Percentiles rank a stretch among this genome's conserved stretches.
These are phyloP conservation scores for Atlantisia rogersi DNA, from an alignment of 2,113 vertebrate genomes.

Conservation along the genomic window DNA sequence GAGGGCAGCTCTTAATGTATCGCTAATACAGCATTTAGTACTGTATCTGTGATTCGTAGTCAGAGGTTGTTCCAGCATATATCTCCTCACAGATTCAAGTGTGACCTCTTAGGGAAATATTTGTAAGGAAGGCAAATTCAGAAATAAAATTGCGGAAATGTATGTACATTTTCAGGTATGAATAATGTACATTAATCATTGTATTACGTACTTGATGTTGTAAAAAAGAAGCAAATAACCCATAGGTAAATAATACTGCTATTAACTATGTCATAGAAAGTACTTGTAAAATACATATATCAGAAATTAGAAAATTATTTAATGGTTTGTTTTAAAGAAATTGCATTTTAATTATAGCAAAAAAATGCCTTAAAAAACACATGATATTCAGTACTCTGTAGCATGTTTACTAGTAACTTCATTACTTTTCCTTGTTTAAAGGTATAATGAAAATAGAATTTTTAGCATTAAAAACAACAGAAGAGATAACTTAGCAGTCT, in stretches of 20 bases:
- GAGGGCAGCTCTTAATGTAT: neutral
- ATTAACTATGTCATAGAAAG: neutral
- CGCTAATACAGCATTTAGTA: neutral
- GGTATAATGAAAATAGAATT: neutral
- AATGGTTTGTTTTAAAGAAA: neutral
- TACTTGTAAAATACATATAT: neutral
- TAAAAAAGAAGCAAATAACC: neutral
- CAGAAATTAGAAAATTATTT: neutral
- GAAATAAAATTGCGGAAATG: neutral
- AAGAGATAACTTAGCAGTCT: neutral
- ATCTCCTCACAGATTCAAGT: neutral
- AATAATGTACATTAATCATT: neutral
- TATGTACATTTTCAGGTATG: neutral
- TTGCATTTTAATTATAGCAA: neutral
- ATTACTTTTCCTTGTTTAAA: neutral
- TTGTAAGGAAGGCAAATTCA: neutral
- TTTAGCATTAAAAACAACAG: neutral
- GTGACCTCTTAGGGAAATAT: neutral
- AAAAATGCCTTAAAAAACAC: neutral
- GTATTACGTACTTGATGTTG: neutral
- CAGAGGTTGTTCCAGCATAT: neutral
- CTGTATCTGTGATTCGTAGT: neutral
- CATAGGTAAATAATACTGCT: neutral
- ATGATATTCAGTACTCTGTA: neutral
- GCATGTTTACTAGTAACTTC: neutral